Percentiles rank a stretch among this genome's conserved stretches.
phyloP scores from a whole-genome alignment of 2,888 invertebrate species.

The Gonocerus acuteangulatus region DNA sequence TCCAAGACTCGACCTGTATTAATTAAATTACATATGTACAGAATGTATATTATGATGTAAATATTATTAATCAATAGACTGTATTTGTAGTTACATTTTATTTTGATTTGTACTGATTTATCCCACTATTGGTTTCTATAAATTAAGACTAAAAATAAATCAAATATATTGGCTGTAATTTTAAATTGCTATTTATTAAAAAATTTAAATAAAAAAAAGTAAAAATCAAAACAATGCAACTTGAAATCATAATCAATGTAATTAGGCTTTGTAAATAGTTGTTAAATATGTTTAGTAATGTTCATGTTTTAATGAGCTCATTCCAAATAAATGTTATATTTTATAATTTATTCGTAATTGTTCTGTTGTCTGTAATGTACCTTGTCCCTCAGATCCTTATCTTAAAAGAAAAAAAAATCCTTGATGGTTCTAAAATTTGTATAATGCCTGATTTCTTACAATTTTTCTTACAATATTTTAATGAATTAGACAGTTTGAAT shows the following conservation, averaged over 20 bases:
- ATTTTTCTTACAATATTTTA: too few relatives aligned
- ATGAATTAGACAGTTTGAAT: too few relatives aligned
- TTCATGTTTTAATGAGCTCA: slow-evolving; percentile 26
- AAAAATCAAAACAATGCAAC: neutral
- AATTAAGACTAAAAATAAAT: too few relatives aligned
- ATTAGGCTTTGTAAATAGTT: slow-evolving; percentile 10
- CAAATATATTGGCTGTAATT: too few relatives aligned
- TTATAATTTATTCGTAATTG: neutral
- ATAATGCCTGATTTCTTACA: too few relatives aligned
- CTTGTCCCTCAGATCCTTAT: too few relatives aligned
- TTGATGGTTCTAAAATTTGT: too few relatives aligned
- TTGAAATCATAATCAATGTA: neutral
- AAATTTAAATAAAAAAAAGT: neutral
- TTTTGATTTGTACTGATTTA: too few relatives aligned
- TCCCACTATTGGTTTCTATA: too few relatives aligned
- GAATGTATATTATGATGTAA: neutral
- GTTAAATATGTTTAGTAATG: slow-evolving; percentile 3
- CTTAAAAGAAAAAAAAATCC: too few relatives aligned
- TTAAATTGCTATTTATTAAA: too few relatives aligned
- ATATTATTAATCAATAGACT: slow-evolving; percentile 3
- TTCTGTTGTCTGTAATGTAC: too few relatives aligned
- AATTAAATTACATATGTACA: slow-evolving; percentile 6
- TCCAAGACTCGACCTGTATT: neutral
- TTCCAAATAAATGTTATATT: neutral
- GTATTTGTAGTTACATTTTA: slow-evolving; percentile 7